Evolutionary conservation across 2,113 vertebrate genomes (phyloP).

Genomic region (Sarotherodon lohbergeri): DNA sequence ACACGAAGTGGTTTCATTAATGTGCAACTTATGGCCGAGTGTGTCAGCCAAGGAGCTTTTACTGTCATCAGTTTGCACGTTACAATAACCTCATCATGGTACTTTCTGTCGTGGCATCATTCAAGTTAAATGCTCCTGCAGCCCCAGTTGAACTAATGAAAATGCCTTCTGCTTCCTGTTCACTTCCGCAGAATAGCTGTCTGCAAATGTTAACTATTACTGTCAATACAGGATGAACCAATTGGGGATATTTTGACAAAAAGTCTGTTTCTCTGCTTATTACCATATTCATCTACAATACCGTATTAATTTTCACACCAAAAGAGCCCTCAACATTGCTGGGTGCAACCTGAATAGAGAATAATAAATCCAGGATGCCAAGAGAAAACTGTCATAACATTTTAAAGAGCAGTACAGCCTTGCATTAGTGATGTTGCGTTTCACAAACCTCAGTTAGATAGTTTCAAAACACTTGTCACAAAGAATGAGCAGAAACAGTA

Average conservation of each 20-base stretch:
- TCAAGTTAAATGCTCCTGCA: background rate
- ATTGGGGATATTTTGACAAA: background rate
- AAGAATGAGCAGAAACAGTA: background rate
- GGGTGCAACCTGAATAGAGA: background rate
- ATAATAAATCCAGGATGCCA: background rate
- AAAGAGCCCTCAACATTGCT: background rate
- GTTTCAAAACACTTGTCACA: background rate
- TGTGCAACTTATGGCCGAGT: background rate
- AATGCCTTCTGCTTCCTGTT: conserved; percentile 1
- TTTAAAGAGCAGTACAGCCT: background rate
- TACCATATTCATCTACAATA: background rate
- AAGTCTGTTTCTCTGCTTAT: background rate
- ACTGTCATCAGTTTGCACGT: conserved; percentile 11
- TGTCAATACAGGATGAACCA: conserved; percentile 2
- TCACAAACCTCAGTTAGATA: background rate
- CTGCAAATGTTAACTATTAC: background rate
- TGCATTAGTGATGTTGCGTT: background rate
- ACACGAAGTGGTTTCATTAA: conserved; percentile 29
- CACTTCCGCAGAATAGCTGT: background rate
- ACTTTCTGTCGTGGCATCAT: conserved; percentile 13
- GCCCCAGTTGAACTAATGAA: background rate
- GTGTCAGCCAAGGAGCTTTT: conserved; percentile 4
- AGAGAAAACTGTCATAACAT: background rate
- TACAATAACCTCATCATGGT: conserved; percentile 16
- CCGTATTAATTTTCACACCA: background rate